These are phyloP conservation scores for Drosophila acutilabella DNA, from an alignment of 2,888 invertebrate species.

Conservation along the genomic window DNA sequence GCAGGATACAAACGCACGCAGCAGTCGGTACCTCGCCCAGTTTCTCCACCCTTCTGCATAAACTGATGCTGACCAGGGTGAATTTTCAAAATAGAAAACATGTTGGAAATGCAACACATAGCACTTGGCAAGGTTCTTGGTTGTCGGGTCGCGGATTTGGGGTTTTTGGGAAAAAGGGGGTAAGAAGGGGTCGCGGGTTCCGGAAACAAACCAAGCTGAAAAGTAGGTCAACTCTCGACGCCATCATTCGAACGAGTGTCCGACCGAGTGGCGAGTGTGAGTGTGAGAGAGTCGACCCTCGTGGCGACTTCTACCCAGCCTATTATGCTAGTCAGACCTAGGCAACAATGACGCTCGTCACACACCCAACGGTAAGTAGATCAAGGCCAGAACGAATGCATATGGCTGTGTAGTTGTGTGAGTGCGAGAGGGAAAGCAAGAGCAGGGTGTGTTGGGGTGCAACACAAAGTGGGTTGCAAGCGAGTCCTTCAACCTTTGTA, in stretches of 20 bases:
- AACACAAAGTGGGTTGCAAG: conserved; percentile 16
- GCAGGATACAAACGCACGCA: conserved; percentile 51
- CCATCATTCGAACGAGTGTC: conserved; percentile 52
- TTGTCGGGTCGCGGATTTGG: too few species aligned
- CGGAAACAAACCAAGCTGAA: conserved; percentile 59
- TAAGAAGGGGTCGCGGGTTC: conserved; percentile 43
- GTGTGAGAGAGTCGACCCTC: conserved; percentile 16
- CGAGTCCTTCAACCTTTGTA: conserved; percentile 69
- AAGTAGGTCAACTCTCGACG: conserved; percentile 74
- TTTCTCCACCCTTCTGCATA: not conserved
- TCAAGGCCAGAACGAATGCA: conserved; percentile 73
- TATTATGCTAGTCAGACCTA: conserved; percentile 15
- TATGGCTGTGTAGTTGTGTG: conserved; percentile 16
- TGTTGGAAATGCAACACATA: conserved; percentile 61
- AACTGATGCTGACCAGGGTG: conserved; percentile 44
- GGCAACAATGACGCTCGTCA: conserved; percentile 74
- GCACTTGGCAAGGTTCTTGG: conserved; percentile 5
- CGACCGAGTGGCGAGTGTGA: conserved; percentile 43
- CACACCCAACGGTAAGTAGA: conserved; percentile 67
- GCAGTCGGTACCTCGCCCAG: conserved; percentile 3
- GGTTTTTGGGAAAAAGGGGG: not conserved
- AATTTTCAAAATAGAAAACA: conserved; percentile 52
- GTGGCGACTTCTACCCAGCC: conserved; percentile 15
- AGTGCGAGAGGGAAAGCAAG: conserved; percentile 4
- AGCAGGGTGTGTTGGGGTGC: not conserved